Evolutionary conservation across 1,140 invertebrate genomes (phyloP).

Genomic region (Vanessa atalanta): DNA sequence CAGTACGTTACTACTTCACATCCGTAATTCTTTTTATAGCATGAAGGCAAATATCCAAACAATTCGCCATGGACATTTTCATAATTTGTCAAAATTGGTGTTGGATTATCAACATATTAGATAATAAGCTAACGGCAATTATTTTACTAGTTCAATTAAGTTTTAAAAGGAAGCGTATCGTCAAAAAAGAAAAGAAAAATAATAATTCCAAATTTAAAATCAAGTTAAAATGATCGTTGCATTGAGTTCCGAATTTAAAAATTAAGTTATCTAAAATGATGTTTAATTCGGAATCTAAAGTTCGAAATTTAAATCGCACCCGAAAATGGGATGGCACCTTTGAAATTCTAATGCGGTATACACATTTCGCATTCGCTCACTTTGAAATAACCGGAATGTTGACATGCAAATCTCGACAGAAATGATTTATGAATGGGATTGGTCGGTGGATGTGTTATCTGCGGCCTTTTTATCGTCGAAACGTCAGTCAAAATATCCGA

Average conservation of each 20-base stretch:
- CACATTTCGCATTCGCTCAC: slow-evolving; percentile 39
- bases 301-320: slow-evolving; percentile 21
- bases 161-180: not conserved
- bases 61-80: too few species aligned
- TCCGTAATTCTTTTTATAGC: too few species aligned
- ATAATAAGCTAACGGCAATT: too few species aligned
- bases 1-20: too few species aligned
- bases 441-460: slow-evolving; percentile 34
- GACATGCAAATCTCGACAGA: slow-evolving; percentile 48
- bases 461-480: slow-evolving; percentile 38
- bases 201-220: not conserved
- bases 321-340: slow-evolving; percentile 15
- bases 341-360: slow-evolving; percentile 42
- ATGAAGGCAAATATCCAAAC: too few species aligned
- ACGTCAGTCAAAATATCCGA: slow-evolving; percentile 35
- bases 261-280: not conserved
- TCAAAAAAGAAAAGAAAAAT: not conserved
- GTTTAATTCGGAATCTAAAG: slow-evolving; percentile 6
- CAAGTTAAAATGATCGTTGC: too few species aligned
- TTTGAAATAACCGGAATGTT: slow-evolving; percentile 41
- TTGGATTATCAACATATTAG: too few species aligned
- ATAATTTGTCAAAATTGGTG: too few species aligned
- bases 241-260: not conserved
- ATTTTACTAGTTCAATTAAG: too few species aligned
- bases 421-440: slow-evolving; percentile 49